These are phyloP conservation scores for Tillus elongatus DNA, from an alignment of 2,888 invertebrate species.

Conservation along the genomic window DNA sequence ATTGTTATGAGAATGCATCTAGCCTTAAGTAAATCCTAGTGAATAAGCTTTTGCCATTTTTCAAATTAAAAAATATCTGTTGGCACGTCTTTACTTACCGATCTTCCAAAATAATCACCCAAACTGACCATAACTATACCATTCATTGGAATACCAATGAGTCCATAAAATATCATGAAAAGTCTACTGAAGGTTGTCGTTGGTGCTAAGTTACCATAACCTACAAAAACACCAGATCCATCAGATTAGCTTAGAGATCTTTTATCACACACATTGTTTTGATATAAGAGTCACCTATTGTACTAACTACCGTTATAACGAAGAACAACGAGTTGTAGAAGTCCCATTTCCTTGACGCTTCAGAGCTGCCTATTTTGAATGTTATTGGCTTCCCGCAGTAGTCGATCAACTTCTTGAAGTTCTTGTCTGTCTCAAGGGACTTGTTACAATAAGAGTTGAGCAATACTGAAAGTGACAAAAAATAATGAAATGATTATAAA, in stretches of 20 bases:
- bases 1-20: no score
- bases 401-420: not conserved
- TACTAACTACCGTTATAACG: constrained; percentile 83
- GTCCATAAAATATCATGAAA: constrained; percentile 78
- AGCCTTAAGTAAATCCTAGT: no score
- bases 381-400: constrained; percentile 1
- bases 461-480: not conserved
- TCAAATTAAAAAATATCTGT: no score
- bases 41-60: no score
- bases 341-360: constrained; percentile 66
- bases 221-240: no score
- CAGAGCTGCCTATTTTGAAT: constrained; percentile 29
- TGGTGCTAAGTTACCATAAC: constrained; percentile 84
- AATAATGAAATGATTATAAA: no score
- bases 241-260: constrained; percentile 9
- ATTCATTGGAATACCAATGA: constrained; percentile 79
- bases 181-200: constrained; percentile 70
- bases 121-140: constrained; percentile 70
- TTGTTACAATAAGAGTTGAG: not conserved
- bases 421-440: not conserved
- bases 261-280: no score
- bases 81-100: no score
- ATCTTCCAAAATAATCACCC: constrained; percentile 76
- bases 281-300: constrained; percentile 78
- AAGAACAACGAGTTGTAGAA: constrained; percentile 89